These are phyloP conservation scores for Spilogale gracilis DNA, from an alignment of 2,113 vertebrate genomes.

Conservation along the genomic window DNA sequence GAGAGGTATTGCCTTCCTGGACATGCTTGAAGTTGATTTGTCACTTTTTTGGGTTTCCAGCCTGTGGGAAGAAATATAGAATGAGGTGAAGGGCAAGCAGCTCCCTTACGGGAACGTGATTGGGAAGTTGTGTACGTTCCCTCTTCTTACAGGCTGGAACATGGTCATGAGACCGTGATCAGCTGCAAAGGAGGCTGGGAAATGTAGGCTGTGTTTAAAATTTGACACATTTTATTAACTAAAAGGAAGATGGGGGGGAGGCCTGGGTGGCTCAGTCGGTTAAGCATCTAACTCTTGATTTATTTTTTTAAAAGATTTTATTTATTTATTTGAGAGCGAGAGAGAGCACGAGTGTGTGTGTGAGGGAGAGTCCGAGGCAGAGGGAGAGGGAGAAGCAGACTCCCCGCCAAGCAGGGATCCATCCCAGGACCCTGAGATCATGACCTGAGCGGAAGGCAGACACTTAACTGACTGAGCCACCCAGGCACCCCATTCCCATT, in stretches of 20 bases:
- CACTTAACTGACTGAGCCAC: too few relatives aligned
- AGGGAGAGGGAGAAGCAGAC: too few relatives aligned
- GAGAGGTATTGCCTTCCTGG: neutral
- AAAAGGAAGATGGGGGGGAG: neutral
- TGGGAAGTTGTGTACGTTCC: neutral
- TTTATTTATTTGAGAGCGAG: too few relatives aligned
- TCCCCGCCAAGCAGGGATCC: too few relatives aligned
- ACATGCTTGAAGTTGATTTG: neutral
- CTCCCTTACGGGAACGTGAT: neutral
- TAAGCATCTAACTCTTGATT: neutral
- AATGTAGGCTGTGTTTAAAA: neutral
- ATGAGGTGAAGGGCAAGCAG: neutral
- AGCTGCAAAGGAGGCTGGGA: conserved; percentile 22
- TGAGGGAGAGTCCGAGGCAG: too few relatives aligned
- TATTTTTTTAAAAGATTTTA: too few relatives aligned
- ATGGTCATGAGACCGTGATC: neutral
- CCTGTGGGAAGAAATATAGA: neutral
- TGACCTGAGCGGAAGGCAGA: too few relatives aligned
- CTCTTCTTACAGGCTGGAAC: neutral
- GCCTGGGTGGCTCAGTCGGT: neutral
- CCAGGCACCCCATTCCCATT: too few relatives aligned
- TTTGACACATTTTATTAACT: neutral
- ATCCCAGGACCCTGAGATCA: too few relatives aligned
- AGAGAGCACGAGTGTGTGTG: too few relatives aligned
- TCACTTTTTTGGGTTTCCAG: neutral